These are phyloP conservation scores for Agraylea sexmaculata DNA, from an alignment of 1,140 invertebrate species.

Conservation along the genomic window DNA sequence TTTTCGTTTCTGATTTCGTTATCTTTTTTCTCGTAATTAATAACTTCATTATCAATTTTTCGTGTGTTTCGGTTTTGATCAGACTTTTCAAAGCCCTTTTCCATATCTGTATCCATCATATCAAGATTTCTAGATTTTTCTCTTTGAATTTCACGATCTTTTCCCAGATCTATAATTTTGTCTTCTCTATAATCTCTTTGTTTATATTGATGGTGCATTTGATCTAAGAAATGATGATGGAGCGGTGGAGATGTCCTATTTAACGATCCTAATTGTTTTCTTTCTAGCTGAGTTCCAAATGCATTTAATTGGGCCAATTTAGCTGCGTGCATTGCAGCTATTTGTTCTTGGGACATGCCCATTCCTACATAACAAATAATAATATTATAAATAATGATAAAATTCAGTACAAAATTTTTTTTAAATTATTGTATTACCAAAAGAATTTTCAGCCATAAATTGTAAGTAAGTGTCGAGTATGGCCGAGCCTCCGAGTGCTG, in stretches of 20 bases:
- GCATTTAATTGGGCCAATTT: constrained; percentile 61
- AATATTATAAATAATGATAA: constrained; percentile 1
- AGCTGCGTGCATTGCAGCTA: constrained; percentile 48
- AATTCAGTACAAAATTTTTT: constrained; percentile 1
- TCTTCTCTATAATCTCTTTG: constrained; percentile 30
- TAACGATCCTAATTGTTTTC: constrained; percentile 33
- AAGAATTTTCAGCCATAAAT: constrained; percentile 69
- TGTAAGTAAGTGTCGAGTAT: constrained; percentile 75
- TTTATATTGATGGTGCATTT: constrained; percentile 45
- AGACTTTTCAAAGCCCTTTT: constrained; percentile 19
- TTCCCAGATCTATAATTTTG: constrained; percentile 35
- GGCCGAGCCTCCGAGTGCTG: constrained; percentile 53
- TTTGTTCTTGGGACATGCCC: constrained; percentile 42
- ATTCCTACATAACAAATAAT: constrained; percentile 25
- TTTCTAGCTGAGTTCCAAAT: constrained; percentile 48
- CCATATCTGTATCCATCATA: constrained; percentile 28
- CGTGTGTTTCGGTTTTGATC: constrained; percentile 21
- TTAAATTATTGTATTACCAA: constrained; percentile 32
- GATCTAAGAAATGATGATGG: constrained; percentile 46
- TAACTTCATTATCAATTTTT: constrained; percentile 15
- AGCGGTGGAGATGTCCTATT: constrained; percentile 36
- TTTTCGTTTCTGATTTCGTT: constrained; percentile 16
- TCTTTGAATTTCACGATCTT: constrained; percentile 32
- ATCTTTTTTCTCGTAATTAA: constrained; percentile 18
- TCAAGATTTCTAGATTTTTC: constrained; percentile 32